Evolutionary conservation across 1,140 invertebrate species (phyloP).

Genomic region (Drosophila lini): DNA sequence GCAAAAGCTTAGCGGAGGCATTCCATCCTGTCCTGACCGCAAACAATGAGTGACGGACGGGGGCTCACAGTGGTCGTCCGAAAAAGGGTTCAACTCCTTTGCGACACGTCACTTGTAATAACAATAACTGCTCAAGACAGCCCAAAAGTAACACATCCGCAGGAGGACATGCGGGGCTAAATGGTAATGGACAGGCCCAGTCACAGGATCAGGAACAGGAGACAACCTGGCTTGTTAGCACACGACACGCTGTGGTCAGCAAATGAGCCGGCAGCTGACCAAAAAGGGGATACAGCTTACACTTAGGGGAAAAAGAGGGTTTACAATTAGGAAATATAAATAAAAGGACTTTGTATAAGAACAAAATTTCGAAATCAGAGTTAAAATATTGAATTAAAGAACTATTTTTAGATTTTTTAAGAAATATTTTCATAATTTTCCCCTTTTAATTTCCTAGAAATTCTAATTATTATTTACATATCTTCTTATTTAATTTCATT

Average conservation of each 20-base stretch:
- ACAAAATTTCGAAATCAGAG: too few species aligned
- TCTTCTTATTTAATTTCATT: background rate
- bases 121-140: constrained; percentile 82
- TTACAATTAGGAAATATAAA: too few species aligned
- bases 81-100: constrained; percentile 51
- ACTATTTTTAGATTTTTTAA: too few species aligned
- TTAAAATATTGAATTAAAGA: too few species aligned
- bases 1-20: constrained; percentile 70
- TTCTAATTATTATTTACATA: background rate
- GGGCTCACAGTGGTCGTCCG: constrained; percentile 3
- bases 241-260: constrained; percentile 79
- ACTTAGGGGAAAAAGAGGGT: background rate
- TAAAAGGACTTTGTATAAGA: too few species aligned
- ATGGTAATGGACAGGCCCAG: constrained; percentile 46
- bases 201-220: constrained; percentile 32
- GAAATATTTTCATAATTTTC: background rate
- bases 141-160: constrained; percentile 79
- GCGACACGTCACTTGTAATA: constrained; percentile 71
- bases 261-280: constrained; percentile 69
- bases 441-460: background rate
- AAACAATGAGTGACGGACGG: constrained; percentile 65
- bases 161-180: constrained; percentile 29
- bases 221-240: constrained; percentile 74
- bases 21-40: constrained; percentile 47
- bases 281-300: background rate